Evolutionary conservation across 2,888 invertebrate genomes (phyloP).

Genomic region (Caenorhabditis parvicauda): DNA sequence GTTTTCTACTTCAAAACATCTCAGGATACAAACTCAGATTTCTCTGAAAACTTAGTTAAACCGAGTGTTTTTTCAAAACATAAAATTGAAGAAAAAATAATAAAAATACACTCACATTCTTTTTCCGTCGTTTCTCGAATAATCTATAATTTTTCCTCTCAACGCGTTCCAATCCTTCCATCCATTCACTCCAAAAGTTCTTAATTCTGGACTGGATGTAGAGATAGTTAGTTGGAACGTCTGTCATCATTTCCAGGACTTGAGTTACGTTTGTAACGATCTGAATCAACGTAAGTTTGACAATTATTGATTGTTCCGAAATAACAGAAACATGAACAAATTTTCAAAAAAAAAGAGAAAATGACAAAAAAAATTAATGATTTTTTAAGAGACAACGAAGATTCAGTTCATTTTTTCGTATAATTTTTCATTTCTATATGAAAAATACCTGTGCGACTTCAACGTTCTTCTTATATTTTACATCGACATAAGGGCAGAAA

Average conservation of each 20-base stretch:
- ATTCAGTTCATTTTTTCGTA: constrained; percentile 3
- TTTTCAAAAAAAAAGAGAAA: background rate
- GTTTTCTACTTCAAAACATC: background rate
- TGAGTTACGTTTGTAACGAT: too few relatives aligned
- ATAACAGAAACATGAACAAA: background rate
- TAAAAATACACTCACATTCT: constrained; percentile 1
- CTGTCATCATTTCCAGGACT: too few relatives aligned
- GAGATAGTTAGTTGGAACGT: too few relatives aligned
- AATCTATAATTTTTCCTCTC: constrained; percentile 63
- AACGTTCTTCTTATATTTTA: background rate
- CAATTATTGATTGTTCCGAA: background rate
- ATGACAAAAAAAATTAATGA: constrained; percentile 4
- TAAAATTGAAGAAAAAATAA: background rate
- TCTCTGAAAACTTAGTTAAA: background rate
- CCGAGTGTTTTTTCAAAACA: background rate
- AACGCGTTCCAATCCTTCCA: too few relatives aligned
- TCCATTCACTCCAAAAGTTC: too few relatives aligned
- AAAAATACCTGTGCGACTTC: constrained; percentile 4
- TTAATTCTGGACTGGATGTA: background rate
- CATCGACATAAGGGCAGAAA: constrained; percentile 63
- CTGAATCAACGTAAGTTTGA: too few relatives aligned
- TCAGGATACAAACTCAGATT: background rate
- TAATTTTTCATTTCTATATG: background rate
- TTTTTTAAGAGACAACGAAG: constrained; percentile 9
- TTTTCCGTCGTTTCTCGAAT: constrained; percentile 63